A percentile compares a stretch with the other conserved stretches of the same genome.
phyloP scores from a whole-genome alignment of 1,140 invertebrate genomes.

The Drosophila nasuta region DNA sequence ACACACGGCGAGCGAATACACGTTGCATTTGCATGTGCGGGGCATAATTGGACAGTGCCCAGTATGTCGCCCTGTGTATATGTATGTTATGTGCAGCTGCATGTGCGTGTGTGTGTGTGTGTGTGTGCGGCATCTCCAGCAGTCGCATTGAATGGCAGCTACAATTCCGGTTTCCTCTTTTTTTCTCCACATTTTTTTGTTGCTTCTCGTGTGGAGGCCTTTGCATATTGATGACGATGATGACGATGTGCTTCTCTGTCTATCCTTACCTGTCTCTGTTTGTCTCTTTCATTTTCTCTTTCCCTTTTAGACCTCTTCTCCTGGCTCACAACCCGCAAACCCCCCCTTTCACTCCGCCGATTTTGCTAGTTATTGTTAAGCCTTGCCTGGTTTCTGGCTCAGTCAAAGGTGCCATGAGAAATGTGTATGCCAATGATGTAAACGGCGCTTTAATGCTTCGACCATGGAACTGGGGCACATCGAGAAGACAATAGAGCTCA shows the following conservation, averaged over 20 bases:
- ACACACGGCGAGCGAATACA: conserved; percentile 22
- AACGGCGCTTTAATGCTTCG: conserved; percentile 48
- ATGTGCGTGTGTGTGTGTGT: conserved; percentile 2
- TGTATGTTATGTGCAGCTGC: conserved; percentile 10
- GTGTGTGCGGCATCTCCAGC: conserved; percentile 26
- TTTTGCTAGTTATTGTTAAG: conserved; percentile 52
- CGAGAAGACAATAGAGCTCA: conserved; percentile 17
- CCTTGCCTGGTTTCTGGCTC: conserved; percentile 15
- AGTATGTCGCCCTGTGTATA: conserved; percentile 33
- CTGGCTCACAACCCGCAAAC: background rate
- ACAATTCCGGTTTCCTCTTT: conserved; percentile 43
- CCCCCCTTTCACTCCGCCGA: background rate
- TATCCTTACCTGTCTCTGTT: conserved; percentile 1
- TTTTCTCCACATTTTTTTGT: conserved; percentile 18
- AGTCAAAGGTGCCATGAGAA: conserved; percentile 46
- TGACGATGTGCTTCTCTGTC: conserved; percentile 38
- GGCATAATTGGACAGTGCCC: conserved; percentile 76
- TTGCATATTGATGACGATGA: conserved; percentile 76
- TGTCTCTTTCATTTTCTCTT: conserved; percentile 2
- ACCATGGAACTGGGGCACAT: conserved; percentile 62
- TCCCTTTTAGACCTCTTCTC: conserved; percentile 14
- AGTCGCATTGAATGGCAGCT: conserved; percentile 58
- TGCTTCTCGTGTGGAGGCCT: conserved; percentile 36
- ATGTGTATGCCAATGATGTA: conserved; percentile 45
- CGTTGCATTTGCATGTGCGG: conserved; percentile 80